Percentiles rank a stretch among this genome's conserved stretches.
Evolutionary conservation across 2,113 vertebrate species (phyloP).

Genomic region (Polyodon spathula): DNA sequence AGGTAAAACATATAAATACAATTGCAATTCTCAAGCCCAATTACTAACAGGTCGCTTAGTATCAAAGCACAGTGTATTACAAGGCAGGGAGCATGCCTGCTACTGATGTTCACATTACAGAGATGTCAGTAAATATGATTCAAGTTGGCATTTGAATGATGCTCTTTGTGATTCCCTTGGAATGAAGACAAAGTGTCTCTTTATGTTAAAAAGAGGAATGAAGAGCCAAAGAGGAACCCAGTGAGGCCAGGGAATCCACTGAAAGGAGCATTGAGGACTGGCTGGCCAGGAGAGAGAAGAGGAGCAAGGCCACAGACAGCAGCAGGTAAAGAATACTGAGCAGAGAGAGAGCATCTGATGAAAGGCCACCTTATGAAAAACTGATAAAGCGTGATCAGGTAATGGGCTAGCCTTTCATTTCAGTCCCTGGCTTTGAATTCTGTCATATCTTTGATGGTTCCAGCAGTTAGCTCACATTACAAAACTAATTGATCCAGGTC

Average conservation of each 20-base stretch:
- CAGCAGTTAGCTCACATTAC: no score
- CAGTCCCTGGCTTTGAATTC: no score
- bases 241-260: constrained; percentile 30
- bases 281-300: constrained; percentile 75
- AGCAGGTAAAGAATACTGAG: constrained; percentile 55
- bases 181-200: neutral
- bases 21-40: constrained; percentile 5
- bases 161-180: neutral
- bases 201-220: constrained; percentile 57
- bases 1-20: neutral
- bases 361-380: neutral
- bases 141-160: neutral
- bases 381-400: no score
- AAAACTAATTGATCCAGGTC: no score
- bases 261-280: constrained; percentile 67
- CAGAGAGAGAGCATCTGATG: neutral
- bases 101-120: neutral
- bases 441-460: no score
- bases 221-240: constrained; percentile 43
- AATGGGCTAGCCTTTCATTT: no score
- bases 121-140: constrained; percentile 1
- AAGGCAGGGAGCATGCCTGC: neutral
- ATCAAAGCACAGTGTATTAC: neutral
- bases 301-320: constrained; percentile 38
- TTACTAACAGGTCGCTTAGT: neutral